Evolutionary conservation across 2,113 vertebrate species (phyloP).

Genomic region (Alexandromys fortis): DNA sequence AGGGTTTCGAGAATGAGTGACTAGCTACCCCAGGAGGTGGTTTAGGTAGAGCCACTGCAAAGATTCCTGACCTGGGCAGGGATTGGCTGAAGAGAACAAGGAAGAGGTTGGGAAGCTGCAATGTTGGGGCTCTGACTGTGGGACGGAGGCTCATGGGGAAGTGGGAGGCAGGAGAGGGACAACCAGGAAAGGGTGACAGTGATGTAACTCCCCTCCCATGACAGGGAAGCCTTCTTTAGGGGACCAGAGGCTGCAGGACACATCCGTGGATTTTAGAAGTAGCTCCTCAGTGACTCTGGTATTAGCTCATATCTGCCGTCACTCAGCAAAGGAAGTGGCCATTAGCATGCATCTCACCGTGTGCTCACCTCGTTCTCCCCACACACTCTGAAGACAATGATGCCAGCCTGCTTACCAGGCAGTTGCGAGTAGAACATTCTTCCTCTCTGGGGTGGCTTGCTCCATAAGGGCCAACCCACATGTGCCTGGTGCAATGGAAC

Average conservation of each 20-base stretch:
- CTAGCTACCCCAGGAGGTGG: accelerated
- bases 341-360: too few relatives aligned
- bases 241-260: neutral
- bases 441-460: neutral
- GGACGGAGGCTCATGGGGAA: neutral
- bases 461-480: neutral
- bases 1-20: accelerated
- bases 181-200: neutral
- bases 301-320: neutral
- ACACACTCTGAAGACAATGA: neutral
- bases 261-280: neutral
- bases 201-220: accelerated
- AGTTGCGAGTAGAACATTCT: neutral
- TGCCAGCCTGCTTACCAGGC: neutral
- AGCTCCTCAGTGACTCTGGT: neutral
- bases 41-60: neutral
- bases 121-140: neutral
- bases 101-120: too few relatives aligned
- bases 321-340: neutral
- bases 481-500: neutral
- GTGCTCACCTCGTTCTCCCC: neutral
- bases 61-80: neutral
- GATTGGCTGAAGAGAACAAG: neutral
- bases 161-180: neutral
- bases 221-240: neutral